phyloP scores from a whole-genome alignment of 2,888 invertebrate genomes.

The Dasypolia templi region DNA sequence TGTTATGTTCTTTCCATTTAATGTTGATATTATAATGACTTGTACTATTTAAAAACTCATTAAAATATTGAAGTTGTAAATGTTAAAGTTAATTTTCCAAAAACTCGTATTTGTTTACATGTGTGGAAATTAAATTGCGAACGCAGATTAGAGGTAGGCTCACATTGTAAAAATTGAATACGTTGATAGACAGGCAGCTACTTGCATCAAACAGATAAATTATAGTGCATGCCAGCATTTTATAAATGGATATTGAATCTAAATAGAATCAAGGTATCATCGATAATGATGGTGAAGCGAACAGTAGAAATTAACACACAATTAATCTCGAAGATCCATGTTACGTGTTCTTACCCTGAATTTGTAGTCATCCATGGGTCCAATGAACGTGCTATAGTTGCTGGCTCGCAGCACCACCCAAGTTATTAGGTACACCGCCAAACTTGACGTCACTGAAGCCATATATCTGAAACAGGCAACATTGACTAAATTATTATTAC shows the following conservation, averaged over 20 bases:
- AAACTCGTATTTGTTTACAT: not conserved
- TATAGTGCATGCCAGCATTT: slow-evolving; percentile 5
- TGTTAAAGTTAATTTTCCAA: not conserved
- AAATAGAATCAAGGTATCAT: slow-evolving; percentile 8
- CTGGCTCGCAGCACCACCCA: slow-evolving; percentile 93
- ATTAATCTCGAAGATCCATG: not conserved
- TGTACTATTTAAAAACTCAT: not conserved
- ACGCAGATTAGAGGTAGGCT: not conserved
- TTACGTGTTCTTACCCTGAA: slow-evolving; percentile 90
- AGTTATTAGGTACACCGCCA: slow-evolving; percentile 95
- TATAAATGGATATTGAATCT: slow-evolving; percentile 1
- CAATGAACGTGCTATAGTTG: slow-evolving; percentile 89
- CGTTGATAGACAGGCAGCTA: not conserved
- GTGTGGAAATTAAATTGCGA: not conserved
- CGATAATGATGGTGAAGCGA: slow-evolving; percentile 8
- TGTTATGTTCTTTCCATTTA: not conserved
- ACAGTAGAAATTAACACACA: not conserved
- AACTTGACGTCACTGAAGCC: slow-evolving; percentile 96
- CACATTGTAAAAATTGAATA: not conserved
- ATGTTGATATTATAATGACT: too few species aligned
- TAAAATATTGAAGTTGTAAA: not conserved
- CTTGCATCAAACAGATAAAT: not conserved
- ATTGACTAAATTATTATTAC: slow-evolving; percentile 2
- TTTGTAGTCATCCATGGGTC: slow-evolving; percentile 92
- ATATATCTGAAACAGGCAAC: slow-evolving; percentile 92